Evolutionary conservation across 2,888 invertebrate species (phyloP).

Genomic region (Ormyrus nitidulus): DNA sequence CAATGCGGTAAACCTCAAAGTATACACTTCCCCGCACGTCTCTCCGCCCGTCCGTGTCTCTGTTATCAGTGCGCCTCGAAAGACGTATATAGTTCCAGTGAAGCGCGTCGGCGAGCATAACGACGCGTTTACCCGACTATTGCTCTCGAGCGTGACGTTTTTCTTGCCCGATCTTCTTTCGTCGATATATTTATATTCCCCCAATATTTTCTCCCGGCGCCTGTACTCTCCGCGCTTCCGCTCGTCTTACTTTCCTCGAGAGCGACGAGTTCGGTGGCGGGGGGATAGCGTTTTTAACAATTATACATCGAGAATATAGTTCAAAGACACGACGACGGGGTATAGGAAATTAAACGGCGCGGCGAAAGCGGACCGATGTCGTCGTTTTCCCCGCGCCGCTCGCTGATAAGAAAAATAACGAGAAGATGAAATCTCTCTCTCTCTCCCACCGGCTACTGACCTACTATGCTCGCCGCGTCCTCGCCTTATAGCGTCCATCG

Average conservation of each 20-base stretch:
- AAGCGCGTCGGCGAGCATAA: not conserved
- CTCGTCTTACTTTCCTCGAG: too few relatives aligned
- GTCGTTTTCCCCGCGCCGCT: conserved; percentile 9
- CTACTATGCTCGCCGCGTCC: conserved; percentile 16
- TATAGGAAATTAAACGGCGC: not conserved
- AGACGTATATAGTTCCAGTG: not conserved
- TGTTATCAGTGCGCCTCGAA: conserved; percentile 30
- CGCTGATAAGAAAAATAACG: conserved; percentile 36
- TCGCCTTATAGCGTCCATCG: not conserved
- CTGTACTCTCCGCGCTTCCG: too few relatives aligned
- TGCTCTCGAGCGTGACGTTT: conserved; percentile 27
- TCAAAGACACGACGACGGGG: too few relatives aligned
- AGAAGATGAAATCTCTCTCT: conserved; percentile 24
- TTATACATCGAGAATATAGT: too few relatives aligned
- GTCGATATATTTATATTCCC: not conserved
- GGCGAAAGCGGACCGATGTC: conserved; percentile 7
- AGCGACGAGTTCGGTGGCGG: too few relatives aligned
- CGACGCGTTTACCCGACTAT: not conserved
- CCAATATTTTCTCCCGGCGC: not conserved
- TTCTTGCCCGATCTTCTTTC: not conserved
- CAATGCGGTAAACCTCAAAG: conserved; percentile 41
- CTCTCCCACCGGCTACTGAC: conserved; percentile 27
- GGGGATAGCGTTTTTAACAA: too few relatives aligned
- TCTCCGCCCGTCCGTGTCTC: not conserved
- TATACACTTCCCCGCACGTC: not conserved